A percentile compares a stretch with the other conserved stretches of the same genome.
phyloP scores from a whole-genome alignment of 2,797 vertebrate species.

The Sebastes taczanowskii region DNA sequence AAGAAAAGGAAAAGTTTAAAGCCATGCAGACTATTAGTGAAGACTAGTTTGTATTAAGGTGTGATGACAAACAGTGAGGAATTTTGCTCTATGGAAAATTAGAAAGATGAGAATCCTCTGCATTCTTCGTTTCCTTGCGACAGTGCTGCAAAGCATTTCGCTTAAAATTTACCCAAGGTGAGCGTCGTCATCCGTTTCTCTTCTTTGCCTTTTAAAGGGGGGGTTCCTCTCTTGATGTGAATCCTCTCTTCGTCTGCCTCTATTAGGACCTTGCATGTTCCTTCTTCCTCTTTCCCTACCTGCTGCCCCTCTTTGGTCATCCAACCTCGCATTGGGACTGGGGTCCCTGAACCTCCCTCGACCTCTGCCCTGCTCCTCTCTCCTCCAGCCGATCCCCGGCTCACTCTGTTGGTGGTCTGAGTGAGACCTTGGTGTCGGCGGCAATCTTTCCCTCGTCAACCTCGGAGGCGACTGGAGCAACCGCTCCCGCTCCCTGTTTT shows the following conservation, averaged over 20 bases:
- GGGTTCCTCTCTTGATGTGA: slow-evolving; percentile 63
- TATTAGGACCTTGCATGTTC: slow-evolving; percentile 18
- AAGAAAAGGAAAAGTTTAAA: not conserved
- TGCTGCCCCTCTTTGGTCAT: slow-evolving; percentile 49
- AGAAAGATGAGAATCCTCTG: slow-evolving; percentile 46
- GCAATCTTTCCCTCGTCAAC: slow-evolving; percentile 55
- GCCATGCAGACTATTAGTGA: slow-evolving; percentile 22
- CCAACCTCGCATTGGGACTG: slow-evolving; percentile 42
- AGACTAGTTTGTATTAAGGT: not conserved
- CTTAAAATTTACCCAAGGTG: slow-evolving; percentile 71
- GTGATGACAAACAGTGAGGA: not conserved
- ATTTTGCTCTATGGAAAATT: slow-evolving; percentile 9
- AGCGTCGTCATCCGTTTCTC: slow-evolving; percentile 57
- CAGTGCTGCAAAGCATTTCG: slow-evolving; percentile 45
- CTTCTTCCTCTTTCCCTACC: slow-evolving; percentile 49
- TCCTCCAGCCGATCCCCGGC: slow-evolving; percentile 54
- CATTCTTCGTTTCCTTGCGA: slow-evolving; percentile 46
- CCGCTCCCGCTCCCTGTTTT: slow-evolving; percentile 22
- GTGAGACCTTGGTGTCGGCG: not conserved
- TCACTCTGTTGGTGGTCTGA: slow-evolving; percentile 52
- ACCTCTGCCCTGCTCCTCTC: slow-evolving; percentile 51
- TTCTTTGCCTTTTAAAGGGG: slow-evolving; percentile 70
- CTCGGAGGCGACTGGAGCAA: slow-evolving; percentile 37
- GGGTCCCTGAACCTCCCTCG: slow-evolving; percentile 57
- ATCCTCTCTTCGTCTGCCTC: slow-evolving; percentile 51